phyloP scores from a whole-genome alignment of 2,797 vertebrate genomes.

The Aldrovandia affinis region DNA sequence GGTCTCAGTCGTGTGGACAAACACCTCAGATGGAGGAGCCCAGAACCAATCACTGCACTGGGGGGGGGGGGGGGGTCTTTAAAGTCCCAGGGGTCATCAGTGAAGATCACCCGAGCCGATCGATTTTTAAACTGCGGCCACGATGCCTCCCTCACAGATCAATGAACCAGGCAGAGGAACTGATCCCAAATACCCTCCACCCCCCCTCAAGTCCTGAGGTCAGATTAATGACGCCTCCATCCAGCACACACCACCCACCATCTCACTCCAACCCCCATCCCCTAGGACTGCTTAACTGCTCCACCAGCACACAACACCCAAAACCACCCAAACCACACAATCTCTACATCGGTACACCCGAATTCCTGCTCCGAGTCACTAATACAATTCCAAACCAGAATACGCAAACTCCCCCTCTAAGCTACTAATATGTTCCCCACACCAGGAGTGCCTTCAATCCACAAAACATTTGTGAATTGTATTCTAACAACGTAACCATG shows the following conservation, averaged over 20 bases:
- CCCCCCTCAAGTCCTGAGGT: background rate
- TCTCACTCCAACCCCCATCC: background rate
- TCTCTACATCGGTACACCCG: background rate
- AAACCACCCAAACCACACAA: background rate
- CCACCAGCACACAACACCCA: background rate
- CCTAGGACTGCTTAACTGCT: background rate
- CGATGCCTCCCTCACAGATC: constrained; percentile 12
- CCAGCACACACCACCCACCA: background rate
- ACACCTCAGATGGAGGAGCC: background rate
- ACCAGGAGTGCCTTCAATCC: background rate
- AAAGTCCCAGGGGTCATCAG: background rate
- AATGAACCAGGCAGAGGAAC: background rate
- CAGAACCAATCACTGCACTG: background rate
- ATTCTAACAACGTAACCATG: background rate
- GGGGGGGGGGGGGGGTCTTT: background rate
- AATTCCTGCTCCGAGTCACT: background rate
- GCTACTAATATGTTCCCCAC: background rate
- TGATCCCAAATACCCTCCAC: constrained; percentile 12
- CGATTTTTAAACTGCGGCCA: constrained; percentile 21
- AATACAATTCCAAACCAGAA: background rate
- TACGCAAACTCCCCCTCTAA: background rate
- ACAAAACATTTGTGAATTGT: background rate
- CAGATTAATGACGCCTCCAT: too few species aligned
- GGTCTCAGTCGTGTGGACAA: background rate
- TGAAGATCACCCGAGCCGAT: background rate